These are phyloP conservation scores for Pachymerium ferrugineum DNA, from an alignment of 2,888 invertebrate species.

Conservation along the genomic window DNA sequence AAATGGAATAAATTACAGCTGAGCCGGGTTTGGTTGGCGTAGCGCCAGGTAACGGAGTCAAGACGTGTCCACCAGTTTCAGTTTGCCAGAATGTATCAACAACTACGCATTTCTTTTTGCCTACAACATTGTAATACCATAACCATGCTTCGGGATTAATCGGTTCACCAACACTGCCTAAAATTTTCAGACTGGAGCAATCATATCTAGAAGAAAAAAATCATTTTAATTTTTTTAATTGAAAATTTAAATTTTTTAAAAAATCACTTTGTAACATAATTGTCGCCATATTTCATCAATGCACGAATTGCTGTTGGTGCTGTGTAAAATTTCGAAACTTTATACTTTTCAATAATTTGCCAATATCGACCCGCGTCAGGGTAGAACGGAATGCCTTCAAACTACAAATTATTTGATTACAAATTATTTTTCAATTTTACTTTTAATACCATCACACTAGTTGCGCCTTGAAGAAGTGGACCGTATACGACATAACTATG, in stretches of 20 bases:
- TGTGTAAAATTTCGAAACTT: slow-evolving; percentile 93
- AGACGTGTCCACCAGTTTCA: slow-evolving; percentile 95
- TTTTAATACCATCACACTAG: slow-evolving; percentile 78
- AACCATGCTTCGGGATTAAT: slow-evolving; percentile 98
- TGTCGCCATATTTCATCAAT: slow-evolving; percentile 90
- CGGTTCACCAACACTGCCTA: slow-evolving; percentile 98
- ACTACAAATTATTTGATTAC: slow-evolving; percentile 54
- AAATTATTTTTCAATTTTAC: too few species aligned
- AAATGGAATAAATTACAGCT: slow-evolving; percentile 61
- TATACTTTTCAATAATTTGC: slow-evolving; percentile 86
- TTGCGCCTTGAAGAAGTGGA: slow-evolving; percentile 87
- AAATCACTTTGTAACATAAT: slow-evolving; percentile 63
- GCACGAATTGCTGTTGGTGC: slow-evolving; percentile 96
- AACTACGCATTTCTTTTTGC: slow-evolving; percentile 61
- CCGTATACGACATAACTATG: slow-evolving; percentile 90
- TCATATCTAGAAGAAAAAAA: slow-evolving; percentile 55
- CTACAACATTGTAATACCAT: slow-evolving; percentile 71
- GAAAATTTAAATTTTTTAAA: background rate
- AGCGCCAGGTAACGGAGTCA: slow-evolving; percentile 91
- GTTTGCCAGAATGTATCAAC: slow-evolving; percentile 99
- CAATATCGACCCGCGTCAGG: slow-evolving; percentile 85
- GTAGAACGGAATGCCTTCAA: slow-evolving; percentile 94
- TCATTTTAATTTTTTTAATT: background rate
- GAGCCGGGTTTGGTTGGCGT: slow-evolving; percentile 97
- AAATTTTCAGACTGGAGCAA: slow-evolving; percentile 62